These are phyloP conservation scores for Maniola jurtina DNA, from an alignment of 1,140 invertebrate species.

Conservation along the genomic window DNA sequence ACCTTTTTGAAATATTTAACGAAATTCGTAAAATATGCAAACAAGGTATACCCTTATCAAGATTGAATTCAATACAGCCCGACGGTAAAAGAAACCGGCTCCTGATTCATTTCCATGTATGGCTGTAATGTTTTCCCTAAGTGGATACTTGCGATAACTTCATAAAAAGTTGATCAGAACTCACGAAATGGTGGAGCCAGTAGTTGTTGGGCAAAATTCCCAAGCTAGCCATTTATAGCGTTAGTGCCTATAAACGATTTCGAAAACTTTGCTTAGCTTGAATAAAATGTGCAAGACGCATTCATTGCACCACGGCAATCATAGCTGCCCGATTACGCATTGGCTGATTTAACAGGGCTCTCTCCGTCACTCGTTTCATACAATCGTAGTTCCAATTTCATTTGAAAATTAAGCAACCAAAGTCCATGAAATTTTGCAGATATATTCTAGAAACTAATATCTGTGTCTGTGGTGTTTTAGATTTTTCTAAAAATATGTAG, in stretches of 20 bases:
- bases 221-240: conserved; percentile 63
- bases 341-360: conserved; percentile 50
- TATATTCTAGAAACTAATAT: no score
- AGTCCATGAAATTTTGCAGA: no score
- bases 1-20: conserved; percentile 30
- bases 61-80: conserved; percentile 65
- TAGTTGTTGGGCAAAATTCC: conserved; percentile 57
- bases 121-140: conserved; percentile 54
- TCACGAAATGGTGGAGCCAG: conserved; percentile 62
- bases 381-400: no score
- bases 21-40: conserved; percentile 44
- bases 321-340: conserved; percentile 25
- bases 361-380: no score
- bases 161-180: conserved; percentile 66
- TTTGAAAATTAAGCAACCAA: no score
- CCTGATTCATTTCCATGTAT: conserved; percentile 49
- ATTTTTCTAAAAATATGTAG: no score
- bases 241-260: conserved; percentile 47
- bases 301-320: conserved; percentile 31
- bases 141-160: conserved; percentile 62
- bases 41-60: conserved; percentile 54
- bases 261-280: conserved; percentile 52
- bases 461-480: no score
- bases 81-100: conserved; percentile 61
- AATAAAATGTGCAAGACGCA: conserved; percentile 54